Base-by-base conservation (phyloP, 2,113 vertebrate genomes). In the Ptyas mucosa region DNA sequence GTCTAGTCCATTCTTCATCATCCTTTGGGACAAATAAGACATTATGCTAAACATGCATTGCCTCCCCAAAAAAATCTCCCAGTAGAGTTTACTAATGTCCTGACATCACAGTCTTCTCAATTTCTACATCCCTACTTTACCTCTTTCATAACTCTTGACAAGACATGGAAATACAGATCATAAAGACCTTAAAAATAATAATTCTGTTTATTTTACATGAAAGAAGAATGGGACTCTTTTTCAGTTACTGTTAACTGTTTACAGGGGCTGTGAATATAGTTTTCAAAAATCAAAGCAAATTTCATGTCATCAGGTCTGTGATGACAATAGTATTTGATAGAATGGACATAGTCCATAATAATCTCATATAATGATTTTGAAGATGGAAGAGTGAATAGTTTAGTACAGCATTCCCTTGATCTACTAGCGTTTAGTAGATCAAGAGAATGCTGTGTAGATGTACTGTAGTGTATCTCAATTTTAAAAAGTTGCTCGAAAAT, bases 1-100 rank as follows among this genome's bases (percentile, higher is more conserved):
- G 15, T 85, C 88, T 53, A 96, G 94, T 95, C 95, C 95, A 96
- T 96, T 96, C 91, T 93, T 94, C 8, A n/a, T 92, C 64, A 87
- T 92, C 92, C 92, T 89, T 43, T 90, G 89, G 89, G 54, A 46
- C 54, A 29, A 64, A 11, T 49, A 53, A 86, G 75, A 93, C 43
- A 52, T 52, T 52, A 52, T 23, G 24, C 14, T 49, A 85, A 92
- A 51, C 43, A 89, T 51, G 29, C 20, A 5, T 29, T 58, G 5
- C 43, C 43, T n/a, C 43, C 43, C 2, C 34, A 21, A 69, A 75
- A 75, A 20, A 39, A 43, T 34, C 3, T 15, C 57, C 43, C 85
- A 85, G 6, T n/a, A 24, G 51, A 23, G 9, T 34, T 88, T 61
- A n/a, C 54, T 51, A 23, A 29, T 61, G 21, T 39, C 46, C 3